phyloP scores from a whole-genome alignment of 92 coral and sea anemone species.

The Phymanthus crucifer region DNA sequence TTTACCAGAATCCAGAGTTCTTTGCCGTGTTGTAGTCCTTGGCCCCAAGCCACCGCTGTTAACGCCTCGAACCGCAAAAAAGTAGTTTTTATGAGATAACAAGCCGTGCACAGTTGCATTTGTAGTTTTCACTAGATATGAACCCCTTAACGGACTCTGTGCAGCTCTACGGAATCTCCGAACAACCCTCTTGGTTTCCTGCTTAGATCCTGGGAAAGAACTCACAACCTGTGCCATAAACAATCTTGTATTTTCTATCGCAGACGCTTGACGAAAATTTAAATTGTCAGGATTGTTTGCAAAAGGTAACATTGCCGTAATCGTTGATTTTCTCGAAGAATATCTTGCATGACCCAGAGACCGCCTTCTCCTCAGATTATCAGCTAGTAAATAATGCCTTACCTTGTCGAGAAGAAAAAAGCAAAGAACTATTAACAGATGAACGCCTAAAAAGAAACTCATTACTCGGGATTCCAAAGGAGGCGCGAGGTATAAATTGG shows the following conservation, averaged over 20 bases:
- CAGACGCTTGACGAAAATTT: not conserved
- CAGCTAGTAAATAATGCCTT: not conserved
- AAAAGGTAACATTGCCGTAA: not conserved
- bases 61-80: slow-evolving; percentile 25
- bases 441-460: not conserved
- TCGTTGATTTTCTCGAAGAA: not conserved
- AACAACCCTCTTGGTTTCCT: not conserved
- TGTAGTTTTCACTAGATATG: not conserved
- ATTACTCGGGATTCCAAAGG: not conserved
- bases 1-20: slow-evolving; percentile 49
- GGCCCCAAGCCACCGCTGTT: slow-evolving; percentile 55
- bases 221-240: not conserved
- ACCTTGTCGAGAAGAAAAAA: not conserved
- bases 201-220: not conserved
- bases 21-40: not conserved
- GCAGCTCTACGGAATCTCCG: slow-evolving; percentile 13
- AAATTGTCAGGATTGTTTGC: too few relatives aligned
- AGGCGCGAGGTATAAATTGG: not conserved
- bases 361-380: too few relatives aligned
- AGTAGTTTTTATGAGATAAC: slow-evolving; percentile 24
- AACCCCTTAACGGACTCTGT: too few relatives aligned
- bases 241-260: not conserved
- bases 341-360: too few relatives aligned
- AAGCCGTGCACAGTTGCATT: slow-evolving; percentile 41
- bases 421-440: not conserved